Conservation (phyloP, 2,113 vertebrate species). For the Crotalus tigris region DNA sequence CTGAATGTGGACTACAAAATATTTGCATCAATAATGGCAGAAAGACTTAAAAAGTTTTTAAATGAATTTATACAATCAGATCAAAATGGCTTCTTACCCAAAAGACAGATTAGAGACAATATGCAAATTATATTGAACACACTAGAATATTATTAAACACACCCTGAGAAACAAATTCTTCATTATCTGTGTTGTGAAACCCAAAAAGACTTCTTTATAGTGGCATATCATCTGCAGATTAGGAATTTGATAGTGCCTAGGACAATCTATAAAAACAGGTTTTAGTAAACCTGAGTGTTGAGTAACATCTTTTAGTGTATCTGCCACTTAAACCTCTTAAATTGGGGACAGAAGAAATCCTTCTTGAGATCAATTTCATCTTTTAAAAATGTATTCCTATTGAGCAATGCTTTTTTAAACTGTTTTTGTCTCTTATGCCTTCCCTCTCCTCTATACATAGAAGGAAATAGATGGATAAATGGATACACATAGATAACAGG, state of each 20-base stretch:
- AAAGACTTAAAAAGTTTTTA: too few relatives aligned
- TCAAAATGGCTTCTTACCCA: too few relatives aligned
- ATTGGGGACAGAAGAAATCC: background rate
- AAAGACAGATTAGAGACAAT: too few relatives aligned
- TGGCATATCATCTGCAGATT: background rate
- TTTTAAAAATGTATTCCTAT: background rate
- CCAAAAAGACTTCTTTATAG: background rate
- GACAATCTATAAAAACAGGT: background rate
- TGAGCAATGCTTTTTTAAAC: background rate
- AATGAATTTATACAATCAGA: too few relatives aligned
- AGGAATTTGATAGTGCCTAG: background rate
- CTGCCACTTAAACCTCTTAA: background rate
- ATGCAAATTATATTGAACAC: too few relatives aligned
- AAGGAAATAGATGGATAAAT: background rate
- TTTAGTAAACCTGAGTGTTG: background rate
- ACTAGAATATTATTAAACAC: too few relatives aligned
- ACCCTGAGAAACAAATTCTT: background rate
- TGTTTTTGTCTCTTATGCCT: background rate
- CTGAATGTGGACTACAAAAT: too few relatives aligned
- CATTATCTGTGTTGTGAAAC: background rate
- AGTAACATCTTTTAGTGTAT: background rate
- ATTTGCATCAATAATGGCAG: too few relatives aligned
- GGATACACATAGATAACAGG: background rate
- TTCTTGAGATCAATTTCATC: background rate
- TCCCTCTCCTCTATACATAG: background rate